Base-by-base conservation (phyloP, 2,888 invertebrate genomes). In the Dascillus cervinus region DNA sequence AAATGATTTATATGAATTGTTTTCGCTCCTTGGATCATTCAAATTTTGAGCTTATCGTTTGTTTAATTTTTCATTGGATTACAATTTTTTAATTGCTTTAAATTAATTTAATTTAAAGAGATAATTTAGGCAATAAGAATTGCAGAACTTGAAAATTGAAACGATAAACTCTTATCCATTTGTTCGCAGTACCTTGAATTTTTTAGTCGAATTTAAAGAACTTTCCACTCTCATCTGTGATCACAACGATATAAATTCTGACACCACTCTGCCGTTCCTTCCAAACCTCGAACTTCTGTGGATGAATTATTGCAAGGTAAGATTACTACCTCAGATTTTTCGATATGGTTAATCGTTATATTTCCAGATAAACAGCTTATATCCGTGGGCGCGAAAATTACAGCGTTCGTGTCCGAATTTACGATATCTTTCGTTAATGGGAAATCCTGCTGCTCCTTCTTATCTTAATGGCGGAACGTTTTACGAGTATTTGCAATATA, bases 161-260 rank as follows among this genome's bases (percentile, higher is more conserved):
- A n/a, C n/a, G n/a, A n/a, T n/a, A n/a, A n/a, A n/a, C n/a, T n/a
- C n/a, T n/a, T n/a, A n/a, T n/a, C n/a, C n/a, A n/a, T 34, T 31
- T 26, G 28, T 29, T 71, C 70, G 25, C 62, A 86, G 85, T 30
- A 81, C 82, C 60, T 64, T 89, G 30, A 75, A 81, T 40, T 82
- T 82, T 50, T 59, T 90, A 19, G 69, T 73, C 2, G 74, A 79
- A 51, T 87, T 89, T 61, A 77, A 74, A 35, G 71, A 76, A 35
- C 60, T 90, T 33, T 79, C 80, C 5, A 83, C 85, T 0, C 61
- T 90, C 8, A 87, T 90, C 46, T 71, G 87, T 44, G 91, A 91
- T 60, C 79, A 82, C 47, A 91, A 91, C 56, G 70, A 72, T 2
- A 75, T 87, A 34, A 75, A 77, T 13, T 77, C 82, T 22, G 73